Evolutionary conservation across 2,888 invertebrate species (phyloP).

Genomic region (Hesperia comma): DNA sequence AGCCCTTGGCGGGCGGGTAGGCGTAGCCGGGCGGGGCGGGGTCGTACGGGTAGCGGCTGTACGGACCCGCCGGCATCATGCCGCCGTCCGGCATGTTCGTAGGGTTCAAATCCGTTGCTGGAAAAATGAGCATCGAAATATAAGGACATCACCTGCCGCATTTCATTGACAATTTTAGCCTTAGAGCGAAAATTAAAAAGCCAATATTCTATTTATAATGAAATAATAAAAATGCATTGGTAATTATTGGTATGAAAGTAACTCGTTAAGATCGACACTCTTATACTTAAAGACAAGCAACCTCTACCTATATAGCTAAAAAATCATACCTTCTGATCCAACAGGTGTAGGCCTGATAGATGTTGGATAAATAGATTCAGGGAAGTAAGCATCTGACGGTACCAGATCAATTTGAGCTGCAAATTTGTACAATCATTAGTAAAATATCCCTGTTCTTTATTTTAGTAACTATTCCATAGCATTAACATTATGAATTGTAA

Average conservation of each 20-base stretch:
- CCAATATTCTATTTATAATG: neutral
- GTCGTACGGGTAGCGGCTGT: constrained; percentile 63
- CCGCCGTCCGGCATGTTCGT: constrained; percentile 73
- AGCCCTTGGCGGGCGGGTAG: constrained; percentile 58
- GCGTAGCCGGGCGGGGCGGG: constrained; percentile 56
- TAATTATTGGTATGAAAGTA: no score
- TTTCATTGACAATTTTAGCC: no score
- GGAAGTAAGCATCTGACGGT: constrained; percentile 67
- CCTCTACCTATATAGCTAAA: constrained; percentile 6
- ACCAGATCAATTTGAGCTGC: constrained; percentile 61
- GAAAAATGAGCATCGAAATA: neutral
- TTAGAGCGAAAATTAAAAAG: no score
- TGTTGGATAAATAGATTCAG: constrained; percentile 83
- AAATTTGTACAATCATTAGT: constrained; percentile 38
- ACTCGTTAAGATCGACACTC: neutral
- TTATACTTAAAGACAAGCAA: neutral
- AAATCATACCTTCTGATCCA: constrained; percentile 85
- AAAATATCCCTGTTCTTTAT: no score
- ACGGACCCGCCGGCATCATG: constrained; percentile 58
- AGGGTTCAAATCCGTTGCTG: constrained; percentile 69
- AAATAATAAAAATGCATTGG: neutral
- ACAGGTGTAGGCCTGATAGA: constrained; percentile 88
- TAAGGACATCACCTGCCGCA: no score
- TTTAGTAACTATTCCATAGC: no score
- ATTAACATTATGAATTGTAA: no score